Conservation (phyloP, 1,140 invertebrate species). For the Papilio glaucus region DNA sequence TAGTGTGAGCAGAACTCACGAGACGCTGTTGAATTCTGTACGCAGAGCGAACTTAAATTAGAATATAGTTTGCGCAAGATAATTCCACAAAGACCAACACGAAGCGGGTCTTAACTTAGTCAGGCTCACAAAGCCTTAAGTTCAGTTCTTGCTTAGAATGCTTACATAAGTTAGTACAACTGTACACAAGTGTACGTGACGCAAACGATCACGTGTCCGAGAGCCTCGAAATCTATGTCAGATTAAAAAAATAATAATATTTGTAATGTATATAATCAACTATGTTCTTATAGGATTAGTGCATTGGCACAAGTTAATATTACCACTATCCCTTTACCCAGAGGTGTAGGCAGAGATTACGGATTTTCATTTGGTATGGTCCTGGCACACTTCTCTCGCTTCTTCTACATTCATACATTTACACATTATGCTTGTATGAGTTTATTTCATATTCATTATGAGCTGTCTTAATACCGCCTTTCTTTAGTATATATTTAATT, state of each 20-base stretch:
- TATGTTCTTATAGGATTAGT: too few relatives aligned
- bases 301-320: too few relatives aligned
- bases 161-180: constrained; percentile 10
- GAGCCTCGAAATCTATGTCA: background rate
- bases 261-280: too few relatives aligned
- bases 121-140: constrained; percentile 9
- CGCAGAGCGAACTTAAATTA: constrained; percentile 16
- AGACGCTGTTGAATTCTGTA: background rate
- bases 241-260: background rate
- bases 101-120: constrained; percentile 1
- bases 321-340: too few relatives aligned
- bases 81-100: constrained; percentile 28
- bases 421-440: background rate
- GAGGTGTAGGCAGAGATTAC: too few relatives aligned
- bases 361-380: too few relatives aligned
- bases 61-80: constrained; percentile 30
- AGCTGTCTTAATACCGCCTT: too few relatives aligned
- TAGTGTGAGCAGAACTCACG: background rate
- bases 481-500: background rate
- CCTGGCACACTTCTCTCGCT: too few relatives aligned
- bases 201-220: background rate
- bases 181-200: constrained; percentile 12
- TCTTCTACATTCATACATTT: too few relatives aligned
- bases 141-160: constrained; percentile 14
- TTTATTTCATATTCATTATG: background rate